Conservation (phyloP, 1,140 invertebrate genomes). For the Formica exsecta region DNA sequence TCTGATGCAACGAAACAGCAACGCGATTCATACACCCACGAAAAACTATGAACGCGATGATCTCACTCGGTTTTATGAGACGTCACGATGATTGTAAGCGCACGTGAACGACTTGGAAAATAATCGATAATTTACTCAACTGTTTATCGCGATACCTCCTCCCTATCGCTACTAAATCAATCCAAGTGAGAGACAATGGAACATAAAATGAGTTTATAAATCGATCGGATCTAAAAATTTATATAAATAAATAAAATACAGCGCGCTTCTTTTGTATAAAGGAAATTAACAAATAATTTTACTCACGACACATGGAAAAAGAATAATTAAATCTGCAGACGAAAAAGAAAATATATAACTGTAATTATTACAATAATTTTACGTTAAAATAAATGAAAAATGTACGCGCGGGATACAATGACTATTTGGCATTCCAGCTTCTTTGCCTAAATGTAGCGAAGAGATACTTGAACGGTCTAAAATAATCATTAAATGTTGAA, state of each 20-base stretch:
- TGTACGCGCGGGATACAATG: neutral
- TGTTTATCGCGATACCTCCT: neutral
- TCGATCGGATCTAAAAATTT: neutral
- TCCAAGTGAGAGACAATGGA: neutral
- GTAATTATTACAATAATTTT: neutral
- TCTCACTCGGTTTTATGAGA: neutral
- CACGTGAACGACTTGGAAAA: neutral
- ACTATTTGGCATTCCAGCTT: neutral
- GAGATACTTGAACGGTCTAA: neutral
- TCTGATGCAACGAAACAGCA: neutral
- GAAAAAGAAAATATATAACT: neutral
- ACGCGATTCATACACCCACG: neutral
- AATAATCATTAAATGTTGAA: neutral
- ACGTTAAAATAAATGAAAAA: neutral
- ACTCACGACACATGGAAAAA: neutral
- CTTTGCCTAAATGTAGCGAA: neutral
- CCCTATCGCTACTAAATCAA: neutral
- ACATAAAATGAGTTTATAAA: neutral
- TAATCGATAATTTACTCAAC: conserved; percentile 2
- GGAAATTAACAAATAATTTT: conserved; percentile 2
- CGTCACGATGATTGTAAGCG: neutral
- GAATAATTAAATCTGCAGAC: neutral
- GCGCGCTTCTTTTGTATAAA: neutral
- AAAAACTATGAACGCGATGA: neutral
- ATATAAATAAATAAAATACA: neutral